These are phyloP conservation scores for Pteria penguin DNA, from an alignment of 2,888 invertebrate genomes.

Conservation along the genomic window DNA sequence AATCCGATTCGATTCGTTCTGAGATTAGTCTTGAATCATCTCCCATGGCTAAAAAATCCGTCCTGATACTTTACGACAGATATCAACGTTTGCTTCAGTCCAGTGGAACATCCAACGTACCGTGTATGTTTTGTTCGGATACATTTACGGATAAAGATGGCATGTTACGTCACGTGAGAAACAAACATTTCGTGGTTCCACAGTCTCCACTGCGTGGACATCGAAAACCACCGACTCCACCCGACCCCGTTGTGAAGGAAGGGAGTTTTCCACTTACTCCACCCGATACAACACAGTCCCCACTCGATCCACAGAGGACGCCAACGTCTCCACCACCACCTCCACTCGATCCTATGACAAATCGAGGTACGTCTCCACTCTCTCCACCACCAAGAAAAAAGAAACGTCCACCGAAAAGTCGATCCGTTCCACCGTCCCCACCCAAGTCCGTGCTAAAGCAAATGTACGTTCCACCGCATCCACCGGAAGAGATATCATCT, in stretches of 20 bases:
- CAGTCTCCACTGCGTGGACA: neutral
- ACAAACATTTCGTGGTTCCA: neutral
- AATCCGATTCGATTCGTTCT: neutral
- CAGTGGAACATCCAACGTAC: too few relatives aligned
- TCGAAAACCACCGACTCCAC: neutral
- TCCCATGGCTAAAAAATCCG: slow-evolving; percentile 2
- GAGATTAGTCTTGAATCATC: neutral
- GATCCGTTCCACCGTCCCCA: neutral
- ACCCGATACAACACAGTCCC: neutral
- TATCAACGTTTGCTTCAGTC: too few relatives aligned
- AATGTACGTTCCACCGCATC: neutral
- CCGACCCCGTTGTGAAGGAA: neutral
- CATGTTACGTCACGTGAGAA: neutral
- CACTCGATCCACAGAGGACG: neutral
- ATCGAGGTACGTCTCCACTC: neutral
- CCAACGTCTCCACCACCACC: too few relatives aligned
- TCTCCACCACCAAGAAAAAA: neutral
- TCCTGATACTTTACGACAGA: slow-evolving; percentile 14
- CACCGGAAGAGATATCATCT: neutral
- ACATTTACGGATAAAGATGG: neutral
- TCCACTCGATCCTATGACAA: neutral
- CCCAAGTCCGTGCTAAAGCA: too few relatives aligned
- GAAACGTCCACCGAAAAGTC: neutral
- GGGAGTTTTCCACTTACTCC: neutral
- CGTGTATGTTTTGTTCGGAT: neutral